A percentile compares a stretch with the other conserved stretches of the same genome.
phyloP scores from a whole-genome alignment of 2,888 invertebrate genomes.

The Aphidoletes aphidimyza region DNA sequence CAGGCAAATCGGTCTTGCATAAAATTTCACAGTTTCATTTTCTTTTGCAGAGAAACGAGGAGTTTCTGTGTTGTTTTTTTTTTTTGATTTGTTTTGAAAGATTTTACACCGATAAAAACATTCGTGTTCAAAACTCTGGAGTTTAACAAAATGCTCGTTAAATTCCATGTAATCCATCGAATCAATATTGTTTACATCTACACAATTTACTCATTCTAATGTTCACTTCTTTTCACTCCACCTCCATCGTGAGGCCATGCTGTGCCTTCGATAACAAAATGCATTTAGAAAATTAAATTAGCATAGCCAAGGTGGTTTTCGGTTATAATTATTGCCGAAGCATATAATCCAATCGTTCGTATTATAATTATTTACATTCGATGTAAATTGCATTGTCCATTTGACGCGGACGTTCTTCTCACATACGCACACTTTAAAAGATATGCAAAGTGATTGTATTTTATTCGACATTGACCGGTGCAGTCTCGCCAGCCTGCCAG shows the following conservation, averaged over 20 bases:
- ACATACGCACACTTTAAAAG: neutral
- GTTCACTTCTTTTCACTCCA: too few relatives aligned
- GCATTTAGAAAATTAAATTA: constrained; percentile 52
- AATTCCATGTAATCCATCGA: constrained; percentile 23
- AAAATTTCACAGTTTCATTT: too few relatives aligned
- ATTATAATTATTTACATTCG: constrained; percentile 16
- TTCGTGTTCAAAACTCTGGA: too few relatives aligned
- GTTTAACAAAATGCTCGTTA: too few relatives aligned
- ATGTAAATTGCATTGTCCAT: constrained; percentile 11
- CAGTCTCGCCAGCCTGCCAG: too few relatives aligned
- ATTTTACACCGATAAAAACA: neutral
- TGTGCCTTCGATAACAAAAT: neutral
- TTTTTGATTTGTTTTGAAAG: neutral
- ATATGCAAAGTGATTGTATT: neutral
- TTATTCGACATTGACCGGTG: too few relatives aligned
- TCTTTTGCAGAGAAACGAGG: too few relatives aligned
- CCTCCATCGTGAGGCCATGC: too few relatives aligned
- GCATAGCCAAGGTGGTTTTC: constrained; percentile 26
- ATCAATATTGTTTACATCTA: neutral
- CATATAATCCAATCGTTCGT: neutral
- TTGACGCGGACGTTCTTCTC: neutral
- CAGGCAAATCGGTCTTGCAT: too few relatives aligned
- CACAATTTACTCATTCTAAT: too few relatives aligned
- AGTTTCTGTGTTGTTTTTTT: too few relatives aligned
- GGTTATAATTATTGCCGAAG: constrained; percentile 10